Base-by-base conservation (phyloP, 2,797 vertebrate genomes). In the Smutsia gigantea region DNA sequence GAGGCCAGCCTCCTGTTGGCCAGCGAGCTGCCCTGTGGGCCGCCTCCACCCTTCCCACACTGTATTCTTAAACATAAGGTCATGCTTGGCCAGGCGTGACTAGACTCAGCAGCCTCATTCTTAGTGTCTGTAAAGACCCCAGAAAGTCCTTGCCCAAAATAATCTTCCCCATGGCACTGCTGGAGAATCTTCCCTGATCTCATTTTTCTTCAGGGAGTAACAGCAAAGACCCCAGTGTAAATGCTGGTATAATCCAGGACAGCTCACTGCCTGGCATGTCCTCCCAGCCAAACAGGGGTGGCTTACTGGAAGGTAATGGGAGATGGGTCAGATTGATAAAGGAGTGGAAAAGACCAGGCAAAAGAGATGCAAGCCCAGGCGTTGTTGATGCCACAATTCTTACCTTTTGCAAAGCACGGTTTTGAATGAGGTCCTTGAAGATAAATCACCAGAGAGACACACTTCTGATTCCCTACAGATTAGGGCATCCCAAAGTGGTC, bases 181-280 rank as follows among this genome's bases (percentile, higher is more conserved):
- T 46, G 66, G 87, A 69, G 21, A 31, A 21, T 72, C 95, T 69
- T 64, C 25, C 34, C 25, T 1, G 6, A 29, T 49, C 87, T 92
- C 87, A 51, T 93, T 93, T 97, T 82, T 79, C 89, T 82, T 69
- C 27, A 18, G 78, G 84, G 94, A 90, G 75, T 89, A 86, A 72
- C 82, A 61, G 42, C 71, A 77, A 79, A 88, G 71, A 69, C 81
- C 57, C 11, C 4, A 0, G 72, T 18, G 55, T 37, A 85, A 69
- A 51, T 8, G 66, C 82, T 12, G 13, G 4, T 13, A 17, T 63
- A 66, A 95, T 82, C 77, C 88, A 23, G 55, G 71, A 29, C 19
- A 0, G 63, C 55, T 93, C 19, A n/a, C 7, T 2, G 18, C 25
- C 77, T 18, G 29, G 53, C 12, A 6, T 14, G 37, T 37, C 34